Conservation (phyloP, 2,888 invertebrate species). For the Sminthurides aquaticus region DNA sequence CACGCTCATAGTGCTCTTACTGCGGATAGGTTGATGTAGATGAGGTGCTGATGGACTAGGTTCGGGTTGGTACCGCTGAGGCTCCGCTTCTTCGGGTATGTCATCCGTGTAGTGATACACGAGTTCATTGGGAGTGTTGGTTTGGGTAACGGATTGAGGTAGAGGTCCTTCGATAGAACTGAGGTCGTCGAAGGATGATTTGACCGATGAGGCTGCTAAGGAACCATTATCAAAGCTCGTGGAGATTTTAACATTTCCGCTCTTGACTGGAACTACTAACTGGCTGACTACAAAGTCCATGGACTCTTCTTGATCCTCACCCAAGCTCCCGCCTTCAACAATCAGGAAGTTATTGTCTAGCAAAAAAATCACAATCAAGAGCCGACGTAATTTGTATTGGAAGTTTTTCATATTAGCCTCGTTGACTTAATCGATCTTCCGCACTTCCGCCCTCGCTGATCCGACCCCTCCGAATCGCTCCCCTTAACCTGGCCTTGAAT, state of each 20-base stretch:
- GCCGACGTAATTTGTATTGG: too few relatives aligned
- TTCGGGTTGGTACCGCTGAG: not conserved
- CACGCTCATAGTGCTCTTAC: not conserved
- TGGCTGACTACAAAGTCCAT: constrained; percentile 19
- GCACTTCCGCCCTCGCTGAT: too few relatives aligned
- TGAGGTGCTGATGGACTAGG: not conserved
- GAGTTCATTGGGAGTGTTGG: constrained; percentile 11
- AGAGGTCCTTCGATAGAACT: constrained; percentile 5
- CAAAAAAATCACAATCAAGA: too few relatives aligned
- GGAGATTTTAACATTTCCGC: constrained; percentile 21
- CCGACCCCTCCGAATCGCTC: too few relatives aligned
- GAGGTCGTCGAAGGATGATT: constrained; percentile 21
- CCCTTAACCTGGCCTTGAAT: too few relatives aligned
- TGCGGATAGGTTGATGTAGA: not conserved
- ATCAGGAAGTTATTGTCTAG: constrained; percentile 15
- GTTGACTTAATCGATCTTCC: too few relatives aligned
- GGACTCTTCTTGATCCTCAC: constrained; percentile 11
- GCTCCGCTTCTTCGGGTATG: not conserved
- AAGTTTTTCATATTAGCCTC: too few relatives aligned
- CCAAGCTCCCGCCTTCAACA: constrained; percentile 12
- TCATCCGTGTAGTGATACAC: too few relatives aligned
- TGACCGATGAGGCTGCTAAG: constrained; percentile 5
- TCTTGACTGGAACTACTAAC: constrained; percentile 21
- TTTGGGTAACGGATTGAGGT: constrained; percentile 1
- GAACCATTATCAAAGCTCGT: constrained; percentile 18